A percentile compares a stretch with the other conserved stretches of the same genome.
Conservation (phyloP, 2,888 invertebrate genomes). For the Drosophila peninsularis region DNA sequence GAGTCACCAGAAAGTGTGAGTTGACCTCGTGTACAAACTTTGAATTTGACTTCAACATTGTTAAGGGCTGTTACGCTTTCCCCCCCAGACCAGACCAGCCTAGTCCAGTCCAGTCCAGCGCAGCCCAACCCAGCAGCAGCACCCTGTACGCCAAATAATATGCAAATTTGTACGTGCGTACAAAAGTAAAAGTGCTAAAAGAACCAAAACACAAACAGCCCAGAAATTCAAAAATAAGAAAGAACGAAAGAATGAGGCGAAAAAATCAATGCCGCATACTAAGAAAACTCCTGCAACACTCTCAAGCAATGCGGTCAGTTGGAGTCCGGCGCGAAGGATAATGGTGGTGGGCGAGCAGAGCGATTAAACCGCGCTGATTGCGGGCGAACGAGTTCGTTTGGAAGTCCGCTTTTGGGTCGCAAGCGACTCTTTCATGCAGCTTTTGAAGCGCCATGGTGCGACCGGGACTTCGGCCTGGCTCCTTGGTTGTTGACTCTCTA, state of each 20-base stretch:
- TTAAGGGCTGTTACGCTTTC: background rate
- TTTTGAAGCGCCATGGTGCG: constrained; percentile 17
- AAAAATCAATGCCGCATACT: constrained; percentile 66
- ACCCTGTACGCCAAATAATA: constrained; percentile 48
- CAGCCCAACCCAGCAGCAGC: constrained; percentile 4
- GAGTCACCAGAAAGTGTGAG: background rate
- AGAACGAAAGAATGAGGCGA: constrained; percentile 5
- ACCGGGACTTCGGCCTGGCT: constrained; percentile 4
- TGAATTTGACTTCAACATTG: background rate
- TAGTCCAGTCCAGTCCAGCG: background rate
- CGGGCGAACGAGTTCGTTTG: constrained; percentile 61
- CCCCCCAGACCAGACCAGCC: background rate
- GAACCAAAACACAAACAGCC: constrained; percentile 31
- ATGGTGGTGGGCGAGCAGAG: constrained; percentile 37
- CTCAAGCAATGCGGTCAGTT: constrained; percentile 51
- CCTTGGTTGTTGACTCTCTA: constrained; percentile 33
- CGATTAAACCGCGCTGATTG: constrained; percentile 69
- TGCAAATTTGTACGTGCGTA: constrained; percentile 65
- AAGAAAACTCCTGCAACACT: constrained; percentile 44
- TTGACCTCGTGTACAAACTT: background rate
- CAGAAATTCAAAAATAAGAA: constrained; percentile 23
- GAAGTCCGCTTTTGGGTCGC: constrained; percentile 41
- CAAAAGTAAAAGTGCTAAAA: constrained; percentile 53
- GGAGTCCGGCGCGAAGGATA: constrained; percentile 19
- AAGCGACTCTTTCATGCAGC: constrained; percentile 33